Base-by-base conservation (phyloP, 2,888 invertebrate genomes). In the Polydrusus cervinus region DNA sequence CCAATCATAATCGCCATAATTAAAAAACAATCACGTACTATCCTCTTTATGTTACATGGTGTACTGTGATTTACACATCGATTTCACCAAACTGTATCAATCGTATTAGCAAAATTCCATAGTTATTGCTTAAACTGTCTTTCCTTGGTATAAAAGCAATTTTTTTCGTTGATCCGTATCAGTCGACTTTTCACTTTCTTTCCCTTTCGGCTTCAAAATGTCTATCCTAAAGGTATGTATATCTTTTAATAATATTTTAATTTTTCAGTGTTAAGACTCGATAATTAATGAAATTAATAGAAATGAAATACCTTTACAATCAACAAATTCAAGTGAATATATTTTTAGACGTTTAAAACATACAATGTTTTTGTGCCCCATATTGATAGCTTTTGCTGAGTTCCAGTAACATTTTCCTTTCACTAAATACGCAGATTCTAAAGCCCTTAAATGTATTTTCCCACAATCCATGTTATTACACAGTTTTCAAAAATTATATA, bases 161-260 rank as follows among this genome's bases (percentile, higher is more conserved):
- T 73, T 73, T 74, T 69, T 76, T 55, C 61, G 11, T 20, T 43
- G 34, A 43, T 16, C 9, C 13, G 6, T 61, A 73, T 76, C 76
- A 76, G 76, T 76, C 61, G 34, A 34, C 10, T 60, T 61, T 60
- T 40, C 18, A 55, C 65, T 68, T 71, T 65, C 38, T 49, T 60
- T 55, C 16, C 43, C 18, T 55, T 11, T 55, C 10, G 7, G 34
- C 13, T 55, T 14, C 11, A 72, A 68, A 68, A 77, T 77, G 77
- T 47, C 74, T 67, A 55, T 53, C 76, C 68, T 74, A 74, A 77
- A 77, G 74, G 76, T 77, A 64, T 10, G 57, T 18, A 20, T 16
- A 13, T 68, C 20, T 57, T 20, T 68, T 68, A 25, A 30, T 25
- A 25, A 25, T 43, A 7, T 49, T 1, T 16, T 18, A n/a, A n/a